Percentiles rank a stretch among this genome's conserved stretches.
Conservation (phyloP, 2,797 vertebrate species). For the Amniataba percoides region DNA sequence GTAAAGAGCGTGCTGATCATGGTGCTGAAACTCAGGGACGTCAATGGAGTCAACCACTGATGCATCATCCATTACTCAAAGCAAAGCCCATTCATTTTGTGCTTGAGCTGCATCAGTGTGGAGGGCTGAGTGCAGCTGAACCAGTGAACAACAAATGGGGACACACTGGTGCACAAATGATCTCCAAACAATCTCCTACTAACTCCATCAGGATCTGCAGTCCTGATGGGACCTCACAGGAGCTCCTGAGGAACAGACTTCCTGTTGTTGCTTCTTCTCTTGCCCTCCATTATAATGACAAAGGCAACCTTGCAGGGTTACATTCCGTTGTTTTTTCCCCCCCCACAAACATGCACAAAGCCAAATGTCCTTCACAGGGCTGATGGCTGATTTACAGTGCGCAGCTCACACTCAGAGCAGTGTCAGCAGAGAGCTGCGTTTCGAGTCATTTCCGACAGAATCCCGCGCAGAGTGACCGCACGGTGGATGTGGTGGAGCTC, state of each 20-base stretch:
- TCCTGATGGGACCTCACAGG: background rate
- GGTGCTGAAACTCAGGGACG: constrained; percentile 68
- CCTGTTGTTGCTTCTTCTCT: background rate
- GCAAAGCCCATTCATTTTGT: background rate
- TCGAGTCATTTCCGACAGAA: background rate
- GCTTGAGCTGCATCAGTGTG: background rate
- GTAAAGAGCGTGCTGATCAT: constrained; percentile 50
- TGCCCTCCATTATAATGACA: background rate
- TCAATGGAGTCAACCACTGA: background rate
- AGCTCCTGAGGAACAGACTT: background rate
- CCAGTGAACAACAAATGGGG: background rate
- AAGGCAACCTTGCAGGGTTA: background rate
- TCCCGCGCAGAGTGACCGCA: background rate
- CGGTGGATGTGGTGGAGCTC: background rate
- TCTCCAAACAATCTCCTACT: background rate
- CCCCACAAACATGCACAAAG: background rate
- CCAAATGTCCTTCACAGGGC: constrained; percentile 18
- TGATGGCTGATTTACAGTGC: background rate
- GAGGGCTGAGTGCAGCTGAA: background rate
- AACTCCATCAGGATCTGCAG: background rate
- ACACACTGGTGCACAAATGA: background rate
- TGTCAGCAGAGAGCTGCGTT: background rate
- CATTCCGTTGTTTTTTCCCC: background rate
- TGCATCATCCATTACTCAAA: constrained; percentile 25
- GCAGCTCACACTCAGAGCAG: background rate